Evolutionary conservation across 2,888 invertebrate genomes (phyloP).

Genomic region (Drosophila pullipes): DNA sequence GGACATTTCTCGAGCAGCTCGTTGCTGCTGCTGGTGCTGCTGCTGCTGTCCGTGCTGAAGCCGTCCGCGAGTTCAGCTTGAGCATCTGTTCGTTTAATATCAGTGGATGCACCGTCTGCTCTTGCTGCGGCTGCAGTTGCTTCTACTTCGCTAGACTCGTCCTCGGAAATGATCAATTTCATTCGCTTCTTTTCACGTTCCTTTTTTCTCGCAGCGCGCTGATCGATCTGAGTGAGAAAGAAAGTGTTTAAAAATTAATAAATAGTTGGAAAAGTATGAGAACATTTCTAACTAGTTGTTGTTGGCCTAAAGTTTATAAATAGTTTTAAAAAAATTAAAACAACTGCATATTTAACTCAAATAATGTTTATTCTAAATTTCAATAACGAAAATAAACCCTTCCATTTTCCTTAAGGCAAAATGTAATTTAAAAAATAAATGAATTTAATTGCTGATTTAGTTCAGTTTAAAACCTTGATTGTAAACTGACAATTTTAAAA

Average conservation of each 20-base stretch:
- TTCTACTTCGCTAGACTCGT: conserved; percentile 42
- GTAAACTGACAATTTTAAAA: background rate
- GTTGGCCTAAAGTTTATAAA: background rate
- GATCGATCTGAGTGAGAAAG: conserved; percentile 58
- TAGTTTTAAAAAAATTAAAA: background rate
- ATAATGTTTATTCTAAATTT: too few species aligned
- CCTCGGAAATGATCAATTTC: conserved; percentile 64
- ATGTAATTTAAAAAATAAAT: background rate
- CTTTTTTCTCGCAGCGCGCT: conserved; percentile 29
- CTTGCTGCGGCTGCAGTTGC: background rate
- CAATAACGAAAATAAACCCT: background rate
- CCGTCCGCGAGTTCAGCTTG: conserved; percentile 69
- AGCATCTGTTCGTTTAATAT: conserved; percentile 1
- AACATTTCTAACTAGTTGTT: too few species aligned
- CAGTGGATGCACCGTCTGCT: conserved; percentile 11
- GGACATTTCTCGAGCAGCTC: conserved; percentile 94
- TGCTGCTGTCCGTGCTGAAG: conserved; percentile 85
- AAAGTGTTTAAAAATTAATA: background rate
- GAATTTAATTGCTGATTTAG: background rate
- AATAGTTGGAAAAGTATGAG: background rate
- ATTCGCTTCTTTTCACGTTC: conserved; percentile 49
- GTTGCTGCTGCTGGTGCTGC: conserved; percentile 88
- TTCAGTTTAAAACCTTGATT: background rate
- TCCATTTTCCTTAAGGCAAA: background rate
- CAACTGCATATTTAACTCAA: background rate